These are phyloP conservation scores for Achroia grisella DNA, from an alignment of 1,140 invertebrate species.

Conservation along the genomic window DNA sequence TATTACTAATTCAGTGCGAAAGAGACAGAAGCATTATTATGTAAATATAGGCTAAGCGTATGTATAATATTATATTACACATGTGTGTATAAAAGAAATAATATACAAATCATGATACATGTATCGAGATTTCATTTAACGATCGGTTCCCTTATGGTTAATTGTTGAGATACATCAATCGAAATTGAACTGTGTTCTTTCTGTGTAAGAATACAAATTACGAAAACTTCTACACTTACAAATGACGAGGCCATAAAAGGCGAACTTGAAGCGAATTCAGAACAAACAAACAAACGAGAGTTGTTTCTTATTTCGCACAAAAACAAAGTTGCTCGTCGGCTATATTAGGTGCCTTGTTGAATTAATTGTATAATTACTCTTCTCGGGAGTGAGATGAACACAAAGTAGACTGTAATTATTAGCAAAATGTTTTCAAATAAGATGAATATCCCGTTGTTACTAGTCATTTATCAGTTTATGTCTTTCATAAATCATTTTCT, in stretches of 20 bases:
- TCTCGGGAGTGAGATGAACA: constrained; percentile 17
- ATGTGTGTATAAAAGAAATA: no score
- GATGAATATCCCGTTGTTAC: no score
- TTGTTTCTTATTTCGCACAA: constrained; percentile 40
- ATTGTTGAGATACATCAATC: no score
- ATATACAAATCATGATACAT: no score
- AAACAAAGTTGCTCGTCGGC: constrained; percentile 32
- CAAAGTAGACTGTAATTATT: constrained; percentile 8
- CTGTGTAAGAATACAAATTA: no score
- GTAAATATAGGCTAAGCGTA: neutral
- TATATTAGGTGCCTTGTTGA: constrained; percentile 48
- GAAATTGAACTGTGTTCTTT: no score
- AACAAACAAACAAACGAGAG: constrained; percentile 39
- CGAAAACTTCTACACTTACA: no score
- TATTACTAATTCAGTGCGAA: neutral
- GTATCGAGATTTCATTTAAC: no score
- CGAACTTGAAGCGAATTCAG: constrained; percentile 22
- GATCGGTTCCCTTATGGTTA: no score
- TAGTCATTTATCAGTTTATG: no score
- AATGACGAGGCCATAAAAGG: constrained; percentile 11
- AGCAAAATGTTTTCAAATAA: constrained; percentile 1
- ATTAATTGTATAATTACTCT: constrained; percentile 60
- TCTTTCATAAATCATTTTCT: no score
- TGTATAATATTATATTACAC: no score
- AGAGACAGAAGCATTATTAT: neutral